phyloP scores from a whole-genome alignment of 2,113 vertebrate genomes.

The Cricetomys ansorgei region DNA sequence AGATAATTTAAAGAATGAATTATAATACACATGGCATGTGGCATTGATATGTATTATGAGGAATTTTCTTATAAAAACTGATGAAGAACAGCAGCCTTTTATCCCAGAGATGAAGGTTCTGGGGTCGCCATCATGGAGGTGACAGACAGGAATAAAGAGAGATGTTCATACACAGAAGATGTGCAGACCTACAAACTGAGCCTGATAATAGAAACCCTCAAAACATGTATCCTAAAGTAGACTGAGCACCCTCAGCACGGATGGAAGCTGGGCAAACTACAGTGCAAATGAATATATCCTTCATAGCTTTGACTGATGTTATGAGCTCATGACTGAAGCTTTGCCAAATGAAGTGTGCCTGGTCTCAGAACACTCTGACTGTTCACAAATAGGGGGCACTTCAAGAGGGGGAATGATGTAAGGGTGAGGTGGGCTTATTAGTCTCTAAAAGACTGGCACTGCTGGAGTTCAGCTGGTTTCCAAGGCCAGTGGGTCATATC shows the following conservation, averaged over 20 bases:
- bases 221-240: background rate
- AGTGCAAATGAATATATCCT: background rate
- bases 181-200: background rate
- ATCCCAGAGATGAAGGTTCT: background rate
- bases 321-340: slow-evolving; percentile 48
- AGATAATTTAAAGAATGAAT: background rate
- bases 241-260: background rate
- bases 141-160: background rate
- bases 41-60: background rate
- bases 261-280: background rate
- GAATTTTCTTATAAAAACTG: background rate
- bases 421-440: background rate
- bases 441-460: background rate
- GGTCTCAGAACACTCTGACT: slow-evolving; percentile 9
- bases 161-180: background rate
- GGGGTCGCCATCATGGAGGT: background rate
- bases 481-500: background rate
- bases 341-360: slow-evolving; percentile 57
- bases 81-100: background rate
- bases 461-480: background rate
- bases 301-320: background rate
- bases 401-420: background rate
- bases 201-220: background rate
- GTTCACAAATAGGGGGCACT: background rate
- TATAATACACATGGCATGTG: background rate